phyloP scores from a whole-genome alignment of 2,888 invertebrate species.

The Tribolium freemani region DNA sequence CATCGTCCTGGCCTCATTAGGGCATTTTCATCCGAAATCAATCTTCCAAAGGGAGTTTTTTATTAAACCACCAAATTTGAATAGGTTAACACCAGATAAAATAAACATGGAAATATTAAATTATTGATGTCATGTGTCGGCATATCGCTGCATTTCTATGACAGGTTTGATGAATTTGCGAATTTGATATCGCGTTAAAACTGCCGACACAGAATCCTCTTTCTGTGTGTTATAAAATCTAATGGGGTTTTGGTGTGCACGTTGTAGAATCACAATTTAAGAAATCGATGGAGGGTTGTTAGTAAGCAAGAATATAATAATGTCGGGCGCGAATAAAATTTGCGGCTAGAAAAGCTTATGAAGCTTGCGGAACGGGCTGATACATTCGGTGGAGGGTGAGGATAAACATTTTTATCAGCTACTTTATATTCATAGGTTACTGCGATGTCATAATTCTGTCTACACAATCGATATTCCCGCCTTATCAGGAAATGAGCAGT shows the following conservation, averaged over 20 bases:
- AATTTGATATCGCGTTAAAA: background rate
- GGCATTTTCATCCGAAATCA: background rate
- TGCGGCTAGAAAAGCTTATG: slow-evolving; percentile 61
- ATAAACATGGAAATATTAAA: slow-evolving; percentile 13
- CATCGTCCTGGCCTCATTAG: background rate
- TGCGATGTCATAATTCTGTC: slow-evolving; percentile 67
- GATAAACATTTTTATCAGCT: slow-evolving; percentile 69
- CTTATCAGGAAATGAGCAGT: slow-evolving; percentile 67
- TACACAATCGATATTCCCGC: slow-evolving; percentile 64
- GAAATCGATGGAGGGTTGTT: slow-evolving; percentile 56
- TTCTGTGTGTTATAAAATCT: background rate
- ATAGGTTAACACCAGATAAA: background rate
- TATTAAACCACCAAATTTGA: slow-evolving; percentile 2
- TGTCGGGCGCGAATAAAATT: slow-evolving; percentile 60
- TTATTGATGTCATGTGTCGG: slow-evolving; percentile 14
- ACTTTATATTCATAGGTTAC: slow-evolving; percentile 68
- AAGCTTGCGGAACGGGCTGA: slow-evolving; percentile 57
- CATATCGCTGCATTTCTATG: background rate
- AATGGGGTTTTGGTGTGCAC: background rate
- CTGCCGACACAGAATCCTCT: background rate
- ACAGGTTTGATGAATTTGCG: slow-evolving; percentile 17
- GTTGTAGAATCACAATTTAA: slow-evolving; percentile 51
- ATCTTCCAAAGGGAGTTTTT: background rate
- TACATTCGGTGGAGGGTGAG: slow-evolving; percentile 54
- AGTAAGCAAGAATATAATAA: slow-evolving; percentile 56